These are phyloP conservation scores for Mola mola DNA, from an alignment of 2,113 vertebrate species.

Conservation along the genomic window DNA sequence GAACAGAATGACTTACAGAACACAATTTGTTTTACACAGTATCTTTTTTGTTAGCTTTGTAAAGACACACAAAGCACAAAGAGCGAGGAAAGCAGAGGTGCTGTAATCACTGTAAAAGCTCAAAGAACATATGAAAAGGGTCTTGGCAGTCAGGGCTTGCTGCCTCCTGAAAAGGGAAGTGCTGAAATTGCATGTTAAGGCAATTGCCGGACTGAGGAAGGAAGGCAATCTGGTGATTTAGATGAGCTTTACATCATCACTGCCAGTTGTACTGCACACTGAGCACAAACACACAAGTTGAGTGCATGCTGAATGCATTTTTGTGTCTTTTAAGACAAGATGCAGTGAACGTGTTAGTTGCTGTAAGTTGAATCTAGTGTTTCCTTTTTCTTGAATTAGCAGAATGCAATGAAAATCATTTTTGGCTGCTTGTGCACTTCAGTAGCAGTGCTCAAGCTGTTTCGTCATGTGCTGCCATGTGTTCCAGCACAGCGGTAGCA, in stretches of 20 bases:
- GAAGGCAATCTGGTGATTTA: slow-evolving; percentile 37
- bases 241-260: slow-evolving; percentile 54
- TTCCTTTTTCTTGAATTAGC: too few relatives aligned
- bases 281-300: slow-evolving; percentile 27
- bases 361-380: too few relatives aligned
- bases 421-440: slow-evolving; percentile 46
- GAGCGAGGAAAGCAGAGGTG: slow-evolving; percentile 35
- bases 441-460: slow-evolving; percentile 61
- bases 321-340: too few relatives aligned
- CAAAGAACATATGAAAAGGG: slow-evolving; percentile 56
- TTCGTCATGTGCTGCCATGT: slow-evolving; percentile 60
- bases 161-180: slow-evolving; percentile 41
- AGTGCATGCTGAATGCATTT: too few relatives aligned
- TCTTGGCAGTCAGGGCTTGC: slow-evolving; percentile 45
- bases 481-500: slow-evolving; percentile 63
- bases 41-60: slow-evolving; percentile 19
- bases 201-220: slow-evolving; percentile 56
- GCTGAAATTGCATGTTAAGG: slow-evolving; percentile 71
- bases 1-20: slow-evolving; percentile 6
- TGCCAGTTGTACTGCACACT: slow-evolving; percentile 28
- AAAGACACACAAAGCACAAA: slow-evolving; percentile 11
- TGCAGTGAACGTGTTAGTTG: too few relatives aligned
- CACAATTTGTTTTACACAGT: slow-evolving; percentile 29
- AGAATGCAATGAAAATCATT: background rate
- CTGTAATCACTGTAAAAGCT: slow-evolving; percentile 65